These are phyloP conservation scores for Urocyon cinereoargenteus DNA, from an alignment of 2,797 vertebrate species.

Conservation along the genomic window DNA sequence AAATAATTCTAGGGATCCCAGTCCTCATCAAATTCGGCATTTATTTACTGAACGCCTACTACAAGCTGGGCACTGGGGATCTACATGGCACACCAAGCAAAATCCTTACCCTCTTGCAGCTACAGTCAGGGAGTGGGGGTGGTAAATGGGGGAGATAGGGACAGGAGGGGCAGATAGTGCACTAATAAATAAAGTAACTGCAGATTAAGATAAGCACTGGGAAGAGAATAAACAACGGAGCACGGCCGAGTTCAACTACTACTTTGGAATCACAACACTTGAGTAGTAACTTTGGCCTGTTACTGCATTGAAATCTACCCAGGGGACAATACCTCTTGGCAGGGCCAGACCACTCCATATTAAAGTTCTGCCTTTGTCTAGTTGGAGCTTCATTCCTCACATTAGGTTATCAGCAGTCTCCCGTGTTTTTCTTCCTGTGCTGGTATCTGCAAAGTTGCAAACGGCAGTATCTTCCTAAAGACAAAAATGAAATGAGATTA, in stretches of 20 bases:
- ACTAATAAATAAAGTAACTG: neutral
- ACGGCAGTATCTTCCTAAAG: constrained; percentile 73
- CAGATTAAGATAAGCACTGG: neutral
- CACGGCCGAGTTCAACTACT: neutral
- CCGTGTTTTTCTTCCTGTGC: constrained; percentile 75
- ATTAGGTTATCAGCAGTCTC: constrained; percentile 74
- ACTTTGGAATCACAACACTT: neutral
- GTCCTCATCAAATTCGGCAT: neutral
- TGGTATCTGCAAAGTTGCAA: constrained; percentile 75
- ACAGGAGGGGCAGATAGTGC: neutral
- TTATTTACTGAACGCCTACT: neutral
- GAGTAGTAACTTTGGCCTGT: neutral
- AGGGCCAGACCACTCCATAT: neutral
- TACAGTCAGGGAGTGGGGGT: too few relatives aligned
- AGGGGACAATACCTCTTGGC: neutral
- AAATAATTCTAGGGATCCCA: neutral
- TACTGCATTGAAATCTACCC: neutral
- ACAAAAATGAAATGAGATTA: constrained; percentile 86
- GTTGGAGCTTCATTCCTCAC: constrained; percentile 61
- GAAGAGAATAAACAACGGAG: neutral
- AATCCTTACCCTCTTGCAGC: neutral
- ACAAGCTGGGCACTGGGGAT: neutral
- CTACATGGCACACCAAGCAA: neutral
- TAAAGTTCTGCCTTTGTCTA: constrained; percentile 71
- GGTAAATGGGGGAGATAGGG: too few relatives aligned